Base-by-base conservation (phyloP, 2,113 vertebrate genomes). In the Psophia crepitans region DNA sequence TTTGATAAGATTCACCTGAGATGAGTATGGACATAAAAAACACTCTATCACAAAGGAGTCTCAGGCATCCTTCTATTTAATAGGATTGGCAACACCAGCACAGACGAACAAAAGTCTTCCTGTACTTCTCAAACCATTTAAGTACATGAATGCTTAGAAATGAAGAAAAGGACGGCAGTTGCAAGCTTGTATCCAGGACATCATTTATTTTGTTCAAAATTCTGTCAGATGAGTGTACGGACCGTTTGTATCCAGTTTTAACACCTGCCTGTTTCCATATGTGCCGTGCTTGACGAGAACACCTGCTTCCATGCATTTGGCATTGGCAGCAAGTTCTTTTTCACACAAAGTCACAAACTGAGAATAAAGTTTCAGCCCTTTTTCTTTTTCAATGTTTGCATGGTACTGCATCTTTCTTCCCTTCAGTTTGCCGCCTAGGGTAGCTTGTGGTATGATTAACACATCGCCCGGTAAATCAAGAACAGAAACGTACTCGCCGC, bases 171-270 rank as follows among this genome's bases (percentile, higher is more conserved):
- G 17, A 51, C 33, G 76, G n/a, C 27, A 74, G 39, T 37, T 58
- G 33, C 26, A 60, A 56, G 83, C 43, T 8, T n/a, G 15, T 77
- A 71, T 22, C 48, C 9, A 44, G 46, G 28, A 53, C 35, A 68
- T 23, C 6, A 64, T 41, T 89, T 77, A 41, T 70, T 91, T 86
- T 68, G 96, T 95, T 98, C 93, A 99, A 97, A 99, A 99, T 78
- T 99, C 99, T 92, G 99, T 97, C 78, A 99, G 84, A 81, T 99
- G 99, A 57, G 99, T 99, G 95, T 99, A 99, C 7, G 99, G 99
- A 87, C 99, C 99, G 43, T 99, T 99, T 76, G 99, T 99, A 92
- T 99, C 98, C 37, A 99, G 97, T 56, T 98, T 98, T 89, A 99
- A 98, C 35, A 99, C 99, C 73, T 99, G 99, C 96, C 99, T 98